phyloP scores from a whole-genome alignment of 2,113 vertebrate genomes.

The Ailuropoda melanoleuca region DNA sequence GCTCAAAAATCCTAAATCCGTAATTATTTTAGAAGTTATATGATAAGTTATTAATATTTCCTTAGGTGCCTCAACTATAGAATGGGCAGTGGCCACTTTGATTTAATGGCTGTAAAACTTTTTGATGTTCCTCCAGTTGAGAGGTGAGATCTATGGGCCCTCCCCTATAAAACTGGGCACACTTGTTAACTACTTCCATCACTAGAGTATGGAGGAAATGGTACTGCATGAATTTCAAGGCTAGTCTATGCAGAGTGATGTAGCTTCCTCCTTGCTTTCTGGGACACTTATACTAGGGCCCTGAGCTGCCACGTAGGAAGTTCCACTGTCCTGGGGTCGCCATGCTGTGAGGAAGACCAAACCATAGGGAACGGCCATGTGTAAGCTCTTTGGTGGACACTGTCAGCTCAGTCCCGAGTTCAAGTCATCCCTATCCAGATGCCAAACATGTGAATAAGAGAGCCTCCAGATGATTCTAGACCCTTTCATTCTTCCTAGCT shows the following conservation, averaged over 20 bases:
- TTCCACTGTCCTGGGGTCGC: not conserved
- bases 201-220: not conserved
- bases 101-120: not conserved
- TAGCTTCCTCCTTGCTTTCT: not conserved
- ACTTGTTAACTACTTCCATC: not conserved
- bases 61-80: not conserved
- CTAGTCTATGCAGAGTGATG: not conserved
- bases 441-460: not conserved
- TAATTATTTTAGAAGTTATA: not conserved
- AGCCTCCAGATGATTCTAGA: not conserved
- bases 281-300: not conserved
- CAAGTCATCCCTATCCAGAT: not conserved
- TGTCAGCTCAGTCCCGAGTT: not conserved
- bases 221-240: not conserved
- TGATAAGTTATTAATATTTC: not conserved
- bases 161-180: not conserved
- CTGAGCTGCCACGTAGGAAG: not conserved
- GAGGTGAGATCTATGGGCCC: not conserved
- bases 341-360: not conserved
- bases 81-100: not conserved
- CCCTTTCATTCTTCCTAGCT: not conserved
- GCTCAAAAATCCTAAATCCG: not conserved
- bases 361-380: not conserved
- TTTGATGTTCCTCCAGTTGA: not conserved
- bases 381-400: not conserved